These are phyloP conservation scores for Bombus consobrinus DNA, from an alignment of 1,140 invertebrate genomes.

Conservation along the genomic window DNA sequence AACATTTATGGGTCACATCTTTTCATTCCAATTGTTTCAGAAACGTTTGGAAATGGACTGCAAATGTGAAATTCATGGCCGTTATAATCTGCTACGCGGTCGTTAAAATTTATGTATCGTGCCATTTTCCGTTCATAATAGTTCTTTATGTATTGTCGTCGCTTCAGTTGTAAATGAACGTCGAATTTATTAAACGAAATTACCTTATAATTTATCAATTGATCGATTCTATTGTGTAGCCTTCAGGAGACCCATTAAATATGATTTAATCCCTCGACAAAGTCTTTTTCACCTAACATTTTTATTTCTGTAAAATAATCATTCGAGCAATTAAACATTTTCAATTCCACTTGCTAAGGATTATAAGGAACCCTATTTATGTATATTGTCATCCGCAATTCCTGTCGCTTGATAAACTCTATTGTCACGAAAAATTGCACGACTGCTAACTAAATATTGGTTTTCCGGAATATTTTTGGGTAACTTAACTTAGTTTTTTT, in stretches of 20 bases:
- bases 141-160: not conserved
- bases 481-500: not conserved
- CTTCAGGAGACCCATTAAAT: no score
- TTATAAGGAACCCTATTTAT: not conserved
- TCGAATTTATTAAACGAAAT: conserved; percentile 31
- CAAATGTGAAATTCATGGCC: not conserved
- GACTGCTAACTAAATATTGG: not conserved
- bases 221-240: not conserved
- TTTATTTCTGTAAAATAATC: no score
- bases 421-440: no score
- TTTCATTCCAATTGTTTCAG: no score
- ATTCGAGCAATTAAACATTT: not conserved
- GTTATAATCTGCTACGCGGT: not conserved
- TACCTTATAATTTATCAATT: not conserved
- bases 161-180: not conserved
- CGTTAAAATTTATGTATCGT: not conserved
- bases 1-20: no score
- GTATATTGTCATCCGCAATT: no score
- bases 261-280: no score
- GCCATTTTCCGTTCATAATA: not conserved
- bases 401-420: not conserved
- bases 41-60: not conserved
- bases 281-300: no score
- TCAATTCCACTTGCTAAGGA: not conserved
- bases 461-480: not conserved